Evolutionary conservation across 2,797 vertebrate genomes (phyloP), one percentile per base, ranked within the genome.

Genomic region (Chanos chanos): DNA sequence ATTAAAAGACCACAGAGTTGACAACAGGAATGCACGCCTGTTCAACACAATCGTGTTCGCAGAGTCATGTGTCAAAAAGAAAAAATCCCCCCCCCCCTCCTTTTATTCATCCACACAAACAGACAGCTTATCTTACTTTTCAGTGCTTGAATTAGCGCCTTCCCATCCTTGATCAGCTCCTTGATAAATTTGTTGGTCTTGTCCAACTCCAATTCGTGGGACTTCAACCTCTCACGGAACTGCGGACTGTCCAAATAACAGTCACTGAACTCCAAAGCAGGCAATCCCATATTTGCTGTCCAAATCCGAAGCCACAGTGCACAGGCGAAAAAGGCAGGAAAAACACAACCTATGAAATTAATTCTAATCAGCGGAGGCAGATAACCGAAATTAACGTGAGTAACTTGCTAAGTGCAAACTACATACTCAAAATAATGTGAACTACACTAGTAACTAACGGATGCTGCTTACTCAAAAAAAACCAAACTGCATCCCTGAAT

Each of bases 121-220:
- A 16, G 27, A 18, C 25, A 33, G 10, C 2, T 27, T 3, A 0
- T 36, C 90, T 87, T 83, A 92, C 90, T 86, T 83, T 90, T 91
- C 47, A 92, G 55, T 44, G 90, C 85, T 75, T 87, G 88, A 73
- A 91, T 85, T 34, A 92, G 81, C 22, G 87, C 86, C 66, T 88
- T 91, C 4, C 90, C 89, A 47, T 92, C 90, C 56, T 92, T 92
- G n/a, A 92, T 90, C 44, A 92, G 85, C 81, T 91, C 89, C 75
- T 92, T 92, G 84, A 92, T 92, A 79, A 91, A 91, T 83, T 91
- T 91, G 75, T 89, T 92, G 66, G 90, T 92, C 70, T 90, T 90
- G 76, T 92, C 90, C 79, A 92, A 82, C 76, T 91, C 90, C 74
- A 89, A 68, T 2, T 92, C 90, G 54, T 92, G 90, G 3, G 87